A percentile compares a stretch with the other conserved stretches of the same genome.
These are phyloP conservation scores for Erannis defoliaria DNA, from an alignment of 2,888 invertebrate genomes.

Conservation along the genomic window DNA sequence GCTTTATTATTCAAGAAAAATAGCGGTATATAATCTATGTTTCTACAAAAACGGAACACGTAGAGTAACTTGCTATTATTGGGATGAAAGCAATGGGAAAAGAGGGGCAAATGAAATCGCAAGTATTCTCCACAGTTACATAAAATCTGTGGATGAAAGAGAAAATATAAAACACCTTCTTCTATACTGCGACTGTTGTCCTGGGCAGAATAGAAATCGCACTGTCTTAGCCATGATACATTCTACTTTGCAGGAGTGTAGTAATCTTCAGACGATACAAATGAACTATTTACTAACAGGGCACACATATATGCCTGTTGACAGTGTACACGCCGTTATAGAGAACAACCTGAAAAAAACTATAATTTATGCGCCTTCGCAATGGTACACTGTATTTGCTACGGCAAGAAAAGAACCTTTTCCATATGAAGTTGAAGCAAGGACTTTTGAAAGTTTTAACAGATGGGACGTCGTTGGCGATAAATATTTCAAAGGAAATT, in stretches of 20 bases:
- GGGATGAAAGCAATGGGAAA: slow-evolving; percentile 45
- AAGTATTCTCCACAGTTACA: slow-evolving; percentile 36
- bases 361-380: slow-evolving; percentile 54
- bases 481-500: slow-evolving; percentile 47
- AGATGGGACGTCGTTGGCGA: slow-evolving; percentile 43
- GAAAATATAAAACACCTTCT: slow-evolving; percentile 37
- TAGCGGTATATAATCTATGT: slow-evolving; percentile 42
- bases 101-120: slow-evolving; percentile 45
- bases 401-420: slow-evolving; percentile 43
- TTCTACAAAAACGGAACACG: slow-evolving; percentile 44
- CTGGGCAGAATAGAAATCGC: slow-evolving; percentile 50
- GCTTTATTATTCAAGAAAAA: slow-evolving; percentile 42
- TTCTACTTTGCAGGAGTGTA: slow-evolving; percentile 40
- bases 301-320: slow-evolving; percentile 61
- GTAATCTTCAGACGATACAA: slow-evolving; percentile 45
- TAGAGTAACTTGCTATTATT: slow-evolving; percentile 39
- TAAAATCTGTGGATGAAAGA: slow-evolving; percentile 37
- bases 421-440: slow-evolving; percentile 42
- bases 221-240: slow-evolving; percentile 44
- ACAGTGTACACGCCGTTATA: slow-evolving; percentile 53
- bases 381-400: slow-evolving; percentile 52
- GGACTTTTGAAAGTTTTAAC: slow-evolving; percentile 42
- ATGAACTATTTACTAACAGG: slow-evolving; percentile 50
- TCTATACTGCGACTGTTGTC: slow-evolving; percentile 45
- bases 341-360: slow-evolving; percentile 46